Percentiles rank a stretch among this genome's conserved stretches.
These are phyloP conservation scores for Sminthurides aquaticus DNA, from an alignment of 2,888 invertebrate genomes.

Conservation along the genomic window DNA sequence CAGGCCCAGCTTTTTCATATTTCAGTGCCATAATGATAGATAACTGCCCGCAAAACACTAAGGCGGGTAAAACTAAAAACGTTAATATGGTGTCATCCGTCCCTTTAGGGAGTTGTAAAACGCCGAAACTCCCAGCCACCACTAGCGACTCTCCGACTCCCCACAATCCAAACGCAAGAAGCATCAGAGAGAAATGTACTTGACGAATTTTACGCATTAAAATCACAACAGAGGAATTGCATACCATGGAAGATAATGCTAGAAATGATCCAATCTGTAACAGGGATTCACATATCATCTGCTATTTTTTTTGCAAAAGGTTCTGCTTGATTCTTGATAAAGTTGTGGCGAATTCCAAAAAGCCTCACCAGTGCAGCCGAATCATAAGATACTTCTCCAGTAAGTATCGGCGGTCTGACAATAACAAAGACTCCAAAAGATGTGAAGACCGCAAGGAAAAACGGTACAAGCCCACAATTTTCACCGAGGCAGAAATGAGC, in stretches of 20 bases:
- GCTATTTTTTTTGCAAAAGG: background rate
- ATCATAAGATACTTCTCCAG: slow-evolving; percentile 8
- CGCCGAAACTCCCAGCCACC: slow-evolving; percentile 15
- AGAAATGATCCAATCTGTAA: slow-evolving; percentile 28
- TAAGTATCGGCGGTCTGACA: slow-evolving; percentile 17
- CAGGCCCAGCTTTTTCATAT: slow-evolving; percentile 29
- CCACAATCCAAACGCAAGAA: slow-evolving; percentile 29
- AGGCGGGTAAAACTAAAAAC: slow-evolving; percentile 4
- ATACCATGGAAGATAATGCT: slow-evolving; percentile 29
- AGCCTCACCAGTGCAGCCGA: slow-evolving; percentile 9
- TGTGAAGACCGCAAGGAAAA: slow-evolving; percentile 12
- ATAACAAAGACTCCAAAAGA: slow-evolving; percentile 12
- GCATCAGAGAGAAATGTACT: slow-evolving; percentile 32
- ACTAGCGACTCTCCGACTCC: slow-evolving; percentile 21
- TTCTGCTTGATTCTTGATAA: background rate
- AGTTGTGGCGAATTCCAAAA: background rate
- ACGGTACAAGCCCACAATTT: slow-evolving; percentile 13
- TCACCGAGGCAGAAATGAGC: slow-evolving; percentile 17
- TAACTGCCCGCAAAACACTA: slow-evolving; percentile 24
- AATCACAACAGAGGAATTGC: slow-evolving; percentile 26
- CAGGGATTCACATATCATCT: background rate
- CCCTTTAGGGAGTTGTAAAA: background rate
- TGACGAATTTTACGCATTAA: slow-evolving; percentile 30
- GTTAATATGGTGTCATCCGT: background rate
- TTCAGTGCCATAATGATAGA: slow-evolving; percentile 31